Conservation (phyloP, 2,113 vertebrate genomes). For the Nicator chloris region DNA sequence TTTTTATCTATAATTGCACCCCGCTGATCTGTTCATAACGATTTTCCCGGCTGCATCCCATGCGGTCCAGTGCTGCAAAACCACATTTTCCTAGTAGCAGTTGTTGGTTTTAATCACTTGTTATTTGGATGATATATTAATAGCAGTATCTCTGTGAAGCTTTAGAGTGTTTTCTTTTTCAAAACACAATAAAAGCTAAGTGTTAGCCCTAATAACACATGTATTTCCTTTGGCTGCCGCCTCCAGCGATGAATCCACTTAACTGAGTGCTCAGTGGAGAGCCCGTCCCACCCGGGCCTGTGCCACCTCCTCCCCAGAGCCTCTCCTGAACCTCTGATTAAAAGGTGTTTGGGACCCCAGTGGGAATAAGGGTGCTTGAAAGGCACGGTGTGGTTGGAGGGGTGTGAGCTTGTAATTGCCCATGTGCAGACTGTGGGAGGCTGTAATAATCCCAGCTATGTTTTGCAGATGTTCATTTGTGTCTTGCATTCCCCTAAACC, state of each 20-base stretch:
- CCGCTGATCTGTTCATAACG: not conserved
- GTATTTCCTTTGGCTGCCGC: not conserved
- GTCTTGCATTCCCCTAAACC: not conserved
- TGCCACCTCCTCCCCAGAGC: not conserved
- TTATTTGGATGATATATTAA: not conserved
- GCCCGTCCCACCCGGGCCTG: not conserved
- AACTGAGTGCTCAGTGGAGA: not conserved
- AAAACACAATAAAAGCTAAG: not conserved
- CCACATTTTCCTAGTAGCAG: not conserved
- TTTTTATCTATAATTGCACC: conserved; percentile 24
- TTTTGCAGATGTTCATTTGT: not conserved
- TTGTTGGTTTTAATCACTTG: conserved; percentile 32
- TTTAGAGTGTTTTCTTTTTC: not conserved
- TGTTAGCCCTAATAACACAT: not conserved
- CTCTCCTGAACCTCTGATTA: not conserved
- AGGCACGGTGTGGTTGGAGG: rapidly evolving
- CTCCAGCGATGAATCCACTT: not conserved
- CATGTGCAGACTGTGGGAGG: not conserved
- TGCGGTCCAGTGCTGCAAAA: not conserved
- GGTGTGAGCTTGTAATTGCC: not conserved
- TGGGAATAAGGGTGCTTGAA: not conserved
- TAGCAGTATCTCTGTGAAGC: not conserved
- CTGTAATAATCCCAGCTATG: not conserved
- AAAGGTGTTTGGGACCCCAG: not conserved
- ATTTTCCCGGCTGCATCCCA: conserved; percentile 13